Percentiles rank a stretch among this genome's conserved stretches.
Evolutionary conservation across 2,888 invertebrate genomes (phyloP).

Genomic region (Cryptosula pallasiana): DNA sequence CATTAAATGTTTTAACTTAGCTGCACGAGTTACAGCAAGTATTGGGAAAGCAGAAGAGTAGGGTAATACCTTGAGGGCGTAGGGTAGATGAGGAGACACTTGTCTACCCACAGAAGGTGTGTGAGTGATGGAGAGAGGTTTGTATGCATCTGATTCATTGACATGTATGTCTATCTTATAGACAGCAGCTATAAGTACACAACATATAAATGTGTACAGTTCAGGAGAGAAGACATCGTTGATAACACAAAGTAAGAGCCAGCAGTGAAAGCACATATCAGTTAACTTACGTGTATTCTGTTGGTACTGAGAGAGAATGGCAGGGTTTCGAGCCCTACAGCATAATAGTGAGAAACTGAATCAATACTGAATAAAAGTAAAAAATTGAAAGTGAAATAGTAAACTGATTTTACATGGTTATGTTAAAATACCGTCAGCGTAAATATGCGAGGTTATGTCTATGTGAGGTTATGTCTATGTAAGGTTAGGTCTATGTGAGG

Average conservation of each 20-base stretch:
- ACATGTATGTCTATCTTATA: slow-evolving; percentile 84
- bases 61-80: slow-evolving; percentile 51
- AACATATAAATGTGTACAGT: neutral
- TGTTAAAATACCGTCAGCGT: no score
- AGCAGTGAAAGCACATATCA: no score
- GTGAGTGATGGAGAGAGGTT: slow-evolving; percentile 62
- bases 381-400: no score
- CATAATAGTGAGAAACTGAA: neutral
- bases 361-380: no score
- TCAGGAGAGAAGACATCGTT: neutral
- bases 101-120: slow-evolving; percentile 54
- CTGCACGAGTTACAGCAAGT: no score
- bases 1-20: no score
- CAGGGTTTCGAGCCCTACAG: neutral
- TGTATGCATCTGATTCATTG: slow-evolving; percentile 72
- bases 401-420: no score
- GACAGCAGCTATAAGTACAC: slow-evolving; percentile 30
- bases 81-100: slow-evolving; percentile 54
- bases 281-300: neutral
- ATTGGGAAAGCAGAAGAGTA: no score
- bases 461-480: no score
- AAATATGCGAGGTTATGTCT: no score
- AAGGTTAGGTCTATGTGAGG: no score
- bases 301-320: neutral
- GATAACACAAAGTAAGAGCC: no score